A percentile compares a stretch with the other conserved stretches of the same genome.
Conservation (phyloP, 30 jellyfish, hydroid and myxozoan genomes). For the Cassiopea xamachana region DNA sequence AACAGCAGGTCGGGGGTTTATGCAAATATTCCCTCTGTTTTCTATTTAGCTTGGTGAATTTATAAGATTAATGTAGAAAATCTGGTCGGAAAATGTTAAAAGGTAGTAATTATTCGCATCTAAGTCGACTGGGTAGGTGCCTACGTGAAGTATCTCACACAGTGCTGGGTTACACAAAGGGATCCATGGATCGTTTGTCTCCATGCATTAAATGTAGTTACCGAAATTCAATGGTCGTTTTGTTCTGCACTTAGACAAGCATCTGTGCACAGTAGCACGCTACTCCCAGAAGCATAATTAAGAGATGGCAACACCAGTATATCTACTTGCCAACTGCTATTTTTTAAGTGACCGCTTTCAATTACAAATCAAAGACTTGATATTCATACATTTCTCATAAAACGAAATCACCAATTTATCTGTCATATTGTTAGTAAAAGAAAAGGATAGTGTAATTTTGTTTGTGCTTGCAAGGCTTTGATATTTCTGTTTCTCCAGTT, state of each 20-base stretch:
- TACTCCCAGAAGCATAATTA: no score
- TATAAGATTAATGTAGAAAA: constrained; percentile 29
- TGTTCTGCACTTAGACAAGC: not conserved
- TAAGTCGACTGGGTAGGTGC: not conserved
- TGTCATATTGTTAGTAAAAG: no score
- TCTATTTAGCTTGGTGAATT: constrained; percentile 29
- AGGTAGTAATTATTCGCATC: not conserved
- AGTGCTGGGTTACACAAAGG: not conserved
- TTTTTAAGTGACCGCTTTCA: no score
- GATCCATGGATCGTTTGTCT: not conserved
- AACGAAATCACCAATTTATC: no score
- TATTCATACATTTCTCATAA: no score
- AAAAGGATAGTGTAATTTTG: no score
- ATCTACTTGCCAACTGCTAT: no score
- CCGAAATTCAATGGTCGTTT: not conserved
- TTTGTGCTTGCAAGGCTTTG: no score
- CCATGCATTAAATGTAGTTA: not conserved
- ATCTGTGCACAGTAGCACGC: not conserved
- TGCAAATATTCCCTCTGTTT: constrained; percentile 37
- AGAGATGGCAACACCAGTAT: no score
- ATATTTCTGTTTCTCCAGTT: no score
- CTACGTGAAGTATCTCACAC: not conserved
- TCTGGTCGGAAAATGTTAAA: not conserved
- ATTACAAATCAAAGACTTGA: no score
- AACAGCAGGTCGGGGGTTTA: constrained; percentile 48